Evolutionary conservation across 2,888 invertebrate genomes (phyloP).

Genomic region (Platerodrilus igneus): DNA sequence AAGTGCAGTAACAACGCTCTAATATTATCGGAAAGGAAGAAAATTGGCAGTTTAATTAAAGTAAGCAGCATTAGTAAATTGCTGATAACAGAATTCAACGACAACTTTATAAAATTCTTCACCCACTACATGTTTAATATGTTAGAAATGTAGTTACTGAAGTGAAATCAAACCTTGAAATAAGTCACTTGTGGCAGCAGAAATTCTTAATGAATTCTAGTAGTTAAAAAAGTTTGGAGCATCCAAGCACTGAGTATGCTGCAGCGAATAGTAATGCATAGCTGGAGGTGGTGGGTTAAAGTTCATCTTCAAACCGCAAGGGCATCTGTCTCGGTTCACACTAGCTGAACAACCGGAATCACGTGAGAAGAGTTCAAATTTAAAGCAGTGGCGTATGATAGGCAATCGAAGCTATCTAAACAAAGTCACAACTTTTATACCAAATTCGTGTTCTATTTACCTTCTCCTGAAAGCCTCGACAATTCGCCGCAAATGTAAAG

Average conservation of each 20-base stretch:
- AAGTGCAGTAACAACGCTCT: too few relatives aligned
- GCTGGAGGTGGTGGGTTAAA: conserved; percentile 41
- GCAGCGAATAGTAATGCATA: conserved; percentile 47
- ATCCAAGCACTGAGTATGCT: conserved; percentile 46
- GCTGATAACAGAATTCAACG: too few relatives aligned
- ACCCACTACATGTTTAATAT: conserved; percentile 46
- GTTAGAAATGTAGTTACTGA: conserved; percentile 43
- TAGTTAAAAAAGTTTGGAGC: conserved; percentile 50
- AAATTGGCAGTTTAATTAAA: too few relatives aligned
- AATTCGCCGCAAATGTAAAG: too few relatives aligned
- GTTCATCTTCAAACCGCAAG: conserved; percentile 40
- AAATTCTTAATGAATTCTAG: conserved; percentile 49
- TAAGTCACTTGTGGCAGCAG: conserved; percentile 48
- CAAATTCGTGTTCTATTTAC: conserved; percentile 26
- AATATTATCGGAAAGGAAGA: too few relatives aligned
- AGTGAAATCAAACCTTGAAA: conserved; percentile 48
- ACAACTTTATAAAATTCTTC: too few relatives aligned
- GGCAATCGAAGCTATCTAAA: conserved; percentile 26
- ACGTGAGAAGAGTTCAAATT: conserved; percentile 33
- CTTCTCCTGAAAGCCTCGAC: conserved; percentile 24
- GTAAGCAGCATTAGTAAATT: too few relatives aligned
- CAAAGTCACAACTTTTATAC: conserved; percentile 26
- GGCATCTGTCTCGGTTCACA: conserved; percentile 31
- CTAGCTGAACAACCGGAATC: conserved; percentile 29
- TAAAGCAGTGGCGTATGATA: conserved; percentile 25